phyloP scores from a whole-genome alignment of 2,888 invertebrate genomes.

The Drosophila lutescens region DNA sequence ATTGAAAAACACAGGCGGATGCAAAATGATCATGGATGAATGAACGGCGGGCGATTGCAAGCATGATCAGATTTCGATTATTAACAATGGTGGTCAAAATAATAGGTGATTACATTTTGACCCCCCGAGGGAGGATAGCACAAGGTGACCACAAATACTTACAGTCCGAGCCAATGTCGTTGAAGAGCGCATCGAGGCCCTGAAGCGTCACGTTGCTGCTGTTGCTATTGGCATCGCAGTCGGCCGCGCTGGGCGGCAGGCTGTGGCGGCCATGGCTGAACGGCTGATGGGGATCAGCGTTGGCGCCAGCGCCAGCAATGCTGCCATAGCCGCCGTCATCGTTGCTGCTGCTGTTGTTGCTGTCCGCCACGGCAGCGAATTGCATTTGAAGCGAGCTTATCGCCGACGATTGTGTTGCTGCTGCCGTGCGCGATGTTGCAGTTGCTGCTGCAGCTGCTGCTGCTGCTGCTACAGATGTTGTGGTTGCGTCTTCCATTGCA shows the following conservation, averaged over 20 bases:
- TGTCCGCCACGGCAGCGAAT: slow-evolving; percentile 63
- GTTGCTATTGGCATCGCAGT: slow-evolving; percentile 67
- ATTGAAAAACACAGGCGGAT: slow-evolving; percentile 1
- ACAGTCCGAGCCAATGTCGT: slow-evolving; percentile 63
- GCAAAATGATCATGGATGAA: slow-evolving; percentile 7
- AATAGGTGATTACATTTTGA: slow-evolving; percentile 7
- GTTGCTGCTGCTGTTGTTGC: slow-evolving; percentile 45
- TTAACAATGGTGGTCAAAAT: slow-evolving; percentile 9
- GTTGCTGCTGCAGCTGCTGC: neutral
- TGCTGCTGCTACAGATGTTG: slow-evolving; percentile 26
- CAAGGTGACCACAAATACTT: slow-evolving; percentile 24
- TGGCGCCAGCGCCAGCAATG: slow-evolving; percentile 74
- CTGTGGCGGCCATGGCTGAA: slow-evolving; percentile 37
- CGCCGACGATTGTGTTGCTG: slow-evolving; percentile 48
- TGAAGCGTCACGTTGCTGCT: slow-evolving; percentile 62
- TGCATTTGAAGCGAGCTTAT: slow-evolving; percentile 68
- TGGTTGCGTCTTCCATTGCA: slow-evolving; percentile 80
- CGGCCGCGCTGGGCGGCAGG: slow-evolving; percentile 50
- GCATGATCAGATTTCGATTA: neutral
- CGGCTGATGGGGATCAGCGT: slow-evolving; percentile 56
- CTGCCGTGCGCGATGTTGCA: slow-evolving; percentile 15
- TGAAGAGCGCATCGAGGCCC: slow-evolving; percentile 64
- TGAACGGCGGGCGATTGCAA: slow-evolving; percentile 5
- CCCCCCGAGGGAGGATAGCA: neutral
- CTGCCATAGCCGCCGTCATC: slow-evolving; percentile 54